Base-by-base conservation (phyloP, 2,113 vertebrate genomes). In the Poeciliopsis prolifica region DNA sequence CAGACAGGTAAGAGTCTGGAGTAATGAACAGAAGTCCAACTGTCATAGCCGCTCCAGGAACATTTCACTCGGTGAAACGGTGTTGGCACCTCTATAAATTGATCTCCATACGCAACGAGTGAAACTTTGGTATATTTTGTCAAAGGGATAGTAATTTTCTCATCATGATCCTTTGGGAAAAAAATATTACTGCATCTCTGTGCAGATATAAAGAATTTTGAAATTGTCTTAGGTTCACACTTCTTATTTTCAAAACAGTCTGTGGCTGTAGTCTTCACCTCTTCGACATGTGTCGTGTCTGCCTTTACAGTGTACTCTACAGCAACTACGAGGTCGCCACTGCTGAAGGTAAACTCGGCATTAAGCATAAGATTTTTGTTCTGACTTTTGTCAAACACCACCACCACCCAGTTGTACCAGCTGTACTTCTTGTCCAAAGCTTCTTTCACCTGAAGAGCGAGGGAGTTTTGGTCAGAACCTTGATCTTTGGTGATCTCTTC, bases 361-460 rank as follows among this genome's bases (percentile, higher is more conserved):
- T 24, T 10, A n/a, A 58, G 51, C 24, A 10, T 19, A 24, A n/a
- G 8, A n/a, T 58, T 58, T 17, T n/a, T 58, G 44, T 15, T 6
- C 7, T 28, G 5, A 0, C 4, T 48, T 48, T 17, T 9, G 8
- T 10, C 15, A 0, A 0, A n/a, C 28, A 72, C 69, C 33, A 78
- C 14, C 35, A 78, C 76, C 69, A 78, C 69, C 69, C 76, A 78
- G 29, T 33, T 24, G 29, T 72, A 72, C 69, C 76, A 78, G 68
- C n/a, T 26, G 24, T 72, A 79, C 35, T 75, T 75, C 0, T n/a
- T 1, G 19, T 75, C 73, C 19, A 75, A 51, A 14, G 0, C 0
- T 2, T 15, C 26, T 17, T 64, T 74, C 42, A 74, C 62, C 42
- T 74, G 13, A 0, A 2, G 0, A 26, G 70, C 29, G 0, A 74